These are phyloP conservation scores for Trissolcus basalis DNA, from an alignment of 1,140 invertebrate species.

Conservation along the genomic window DNA sequence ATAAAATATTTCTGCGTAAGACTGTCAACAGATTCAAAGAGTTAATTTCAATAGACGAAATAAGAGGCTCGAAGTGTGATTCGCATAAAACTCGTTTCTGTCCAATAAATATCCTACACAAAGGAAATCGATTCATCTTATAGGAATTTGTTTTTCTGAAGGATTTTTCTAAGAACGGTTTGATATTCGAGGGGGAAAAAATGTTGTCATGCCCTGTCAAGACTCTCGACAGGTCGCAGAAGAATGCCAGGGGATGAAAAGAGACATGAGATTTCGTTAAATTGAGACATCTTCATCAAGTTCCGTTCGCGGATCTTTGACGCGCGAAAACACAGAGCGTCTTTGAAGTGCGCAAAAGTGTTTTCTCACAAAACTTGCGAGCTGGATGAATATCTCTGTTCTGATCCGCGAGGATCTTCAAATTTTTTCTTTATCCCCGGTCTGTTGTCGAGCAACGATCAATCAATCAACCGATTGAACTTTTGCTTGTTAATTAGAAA, in stretches of 20 bases:
- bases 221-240: slow-evolving; percentile 21
- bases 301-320: slow-evolving; percentile 9
- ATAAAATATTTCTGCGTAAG: too few relatives aligned
- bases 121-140: slow-evolving; percentile 43
- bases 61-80: slow-evolving; percentile 30
- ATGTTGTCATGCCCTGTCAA: slow-evolving; percentile 28
- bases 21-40: slow-evolving; percentile 1
- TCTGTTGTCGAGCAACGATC: too few relatives aligned
- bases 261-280: slow-evolving; percentile 32
- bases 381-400: background rate
- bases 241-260: slow-evolving; percentile 12
- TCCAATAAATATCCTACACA: slow-evolving; percentile 44
- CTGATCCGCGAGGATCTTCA: too few relatives aligned
- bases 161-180: slow-evolving; percentile 34
- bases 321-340: slow-evolving; percentile 3
- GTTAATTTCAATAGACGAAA: slow-evolving; percentile 26
- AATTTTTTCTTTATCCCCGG: too few relatives aligned
- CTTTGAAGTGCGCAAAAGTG: background rate
- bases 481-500: too few relatives aligned
- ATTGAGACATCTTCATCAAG: slow-evolving; percentile 20
- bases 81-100: slow-evolving; percentile 38
- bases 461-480: too few relatives aligned
- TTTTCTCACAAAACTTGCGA: background rate
- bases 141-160: slow-evolving; percentile 35
- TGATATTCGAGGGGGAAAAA: slow-evolving; percentile 14